These are phyloP conservation scores for Tiaroga cobitis DNA, from an alignment of 2,797 vertebrate species.

Conservation along the genomic window DNA sequence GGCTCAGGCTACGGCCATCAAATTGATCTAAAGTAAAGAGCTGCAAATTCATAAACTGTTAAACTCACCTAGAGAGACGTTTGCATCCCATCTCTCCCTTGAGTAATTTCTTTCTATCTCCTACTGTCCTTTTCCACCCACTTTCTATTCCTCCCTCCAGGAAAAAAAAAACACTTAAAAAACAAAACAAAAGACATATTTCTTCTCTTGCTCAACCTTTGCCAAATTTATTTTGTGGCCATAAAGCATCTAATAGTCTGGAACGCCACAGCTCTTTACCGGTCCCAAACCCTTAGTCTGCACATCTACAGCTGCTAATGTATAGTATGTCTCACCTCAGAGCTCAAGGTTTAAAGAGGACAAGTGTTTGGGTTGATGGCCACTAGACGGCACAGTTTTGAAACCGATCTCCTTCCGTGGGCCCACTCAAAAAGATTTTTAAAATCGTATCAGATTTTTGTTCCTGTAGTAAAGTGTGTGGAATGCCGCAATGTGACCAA, in stretches of 20 bases:
- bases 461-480: background rate
- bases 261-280: background rate
- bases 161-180: background rate
- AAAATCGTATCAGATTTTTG: background rate
- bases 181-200: background rate
- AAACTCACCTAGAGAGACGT: slow-evolving; percentile 63
- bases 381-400: background rate
- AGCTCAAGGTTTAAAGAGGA: background rate
- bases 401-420: background rate
- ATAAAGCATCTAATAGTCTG: slow-evolving; percentile 20
- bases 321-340: slow-evolving; percentile 3
- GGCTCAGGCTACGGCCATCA: slow-evolving; percentile 51
- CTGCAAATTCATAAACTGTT: slow-evolving; percentile 66
- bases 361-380: background rate
- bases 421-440: background rate
- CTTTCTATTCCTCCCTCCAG: slow-evolving; percentile 13
- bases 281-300: background rate
- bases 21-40: slow-evolving; percentile 71
- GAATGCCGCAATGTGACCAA: background rate
- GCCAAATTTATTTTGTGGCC: background rate
- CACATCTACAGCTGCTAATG: slow-evolving; percentile 1
- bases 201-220: slow-evolving; percentile 23
- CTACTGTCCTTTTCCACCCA: slow-evolving; percentile 48
- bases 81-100: slow-evolving; percentile 56
- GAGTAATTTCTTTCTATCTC: slow-evolving; percentile 12